Conservation (phyloP, 2,888 invertebrate genomes). For the Drosophila atripex region DNA sequence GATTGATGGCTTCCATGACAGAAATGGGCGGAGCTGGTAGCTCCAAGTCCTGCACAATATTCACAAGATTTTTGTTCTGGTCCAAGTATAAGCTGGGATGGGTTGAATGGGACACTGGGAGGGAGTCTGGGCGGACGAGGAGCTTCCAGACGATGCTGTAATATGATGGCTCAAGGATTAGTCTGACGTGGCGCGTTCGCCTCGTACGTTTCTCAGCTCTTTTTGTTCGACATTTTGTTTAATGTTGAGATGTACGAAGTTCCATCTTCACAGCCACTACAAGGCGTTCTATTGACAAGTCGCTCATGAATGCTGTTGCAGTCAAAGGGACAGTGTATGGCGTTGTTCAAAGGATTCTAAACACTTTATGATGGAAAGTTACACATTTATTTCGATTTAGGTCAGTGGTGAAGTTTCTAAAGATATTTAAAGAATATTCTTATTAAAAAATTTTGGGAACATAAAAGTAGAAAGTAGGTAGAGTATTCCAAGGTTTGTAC, state of each 20-base stretch:
- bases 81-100: conserved; percentile 5
- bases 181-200: conserved; percentile 77
- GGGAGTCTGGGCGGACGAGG: conserved; percentile 1
- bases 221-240: conserved; percentile 74
- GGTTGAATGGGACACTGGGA: conserved; percentile 15
- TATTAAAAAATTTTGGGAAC: neutral
- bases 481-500: neutral
- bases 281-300: conserved; percentile 12
- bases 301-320: conserved; percentile 9
- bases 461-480: neutral
- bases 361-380: neutral
- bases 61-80: conserved; percentile 75
- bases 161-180: conserved; percentile 81
- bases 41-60: conserved; percentile 61
- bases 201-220: conserved; percentile 52
- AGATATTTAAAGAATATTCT: neutral
- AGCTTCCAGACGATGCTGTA: conserved; percentile 62
- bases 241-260: conserved; percentile 53
- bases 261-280: neutral
- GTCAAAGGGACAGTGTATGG: conserved; percentile 18
- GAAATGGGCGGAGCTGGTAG: conserved; percentile 15
- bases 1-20: conserved; percentile 83
- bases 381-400: neutral
- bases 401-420: neutral
- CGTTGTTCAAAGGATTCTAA: conserved; percentile 7